Percentiles rank a stretch among this genome's conserved stretches.
Conservation (phyloP, 2,888 invertebrate genomes). For the Hyposoter didymator region DNA sequence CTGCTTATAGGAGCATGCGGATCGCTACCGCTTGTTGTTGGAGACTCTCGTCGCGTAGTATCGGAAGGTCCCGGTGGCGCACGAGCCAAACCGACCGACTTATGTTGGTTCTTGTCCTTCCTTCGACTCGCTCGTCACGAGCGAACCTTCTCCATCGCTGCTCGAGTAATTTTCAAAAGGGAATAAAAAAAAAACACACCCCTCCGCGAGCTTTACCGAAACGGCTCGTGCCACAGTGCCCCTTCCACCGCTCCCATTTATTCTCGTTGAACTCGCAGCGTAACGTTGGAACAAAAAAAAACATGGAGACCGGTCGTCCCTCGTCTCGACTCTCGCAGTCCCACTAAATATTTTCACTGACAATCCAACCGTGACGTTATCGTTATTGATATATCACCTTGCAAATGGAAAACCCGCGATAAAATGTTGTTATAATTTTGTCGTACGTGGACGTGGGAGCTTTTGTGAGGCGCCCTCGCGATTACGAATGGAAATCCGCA, state of each 20-base stretch:
- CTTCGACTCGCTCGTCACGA: neutral
- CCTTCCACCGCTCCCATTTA: neutral
- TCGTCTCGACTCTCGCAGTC: neutral
- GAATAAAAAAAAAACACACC: neutral
- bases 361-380: conserved; percentile 57
- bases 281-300: conserved; percentile 4
- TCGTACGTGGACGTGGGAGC: too few species aligned
- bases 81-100: conserved; percentile 8
- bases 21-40: neutral
- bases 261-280: conserved; percentile 7
- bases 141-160: neutral
- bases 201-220: conserved; percentile 49
- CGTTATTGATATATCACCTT: conserved; percentile 35
- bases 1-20: neutral
- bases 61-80: conserved; percentile 1
- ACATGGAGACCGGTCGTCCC: neutral
- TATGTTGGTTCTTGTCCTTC: neutral
- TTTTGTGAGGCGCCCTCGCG: neutral
- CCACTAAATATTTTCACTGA: conserved; percentile 15
- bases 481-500: neutral
- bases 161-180: neutral
- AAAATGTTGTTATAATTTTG: neutral
- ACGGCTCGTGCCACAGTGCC: conserved; percentile 52
- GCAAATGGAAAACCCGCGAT: neutral
- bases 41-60: neutral